Evolutionary conservation across 2,113 vertebrate genomes (phyloP).

Genomic region (Psittacula cyanocephala): DNA sequence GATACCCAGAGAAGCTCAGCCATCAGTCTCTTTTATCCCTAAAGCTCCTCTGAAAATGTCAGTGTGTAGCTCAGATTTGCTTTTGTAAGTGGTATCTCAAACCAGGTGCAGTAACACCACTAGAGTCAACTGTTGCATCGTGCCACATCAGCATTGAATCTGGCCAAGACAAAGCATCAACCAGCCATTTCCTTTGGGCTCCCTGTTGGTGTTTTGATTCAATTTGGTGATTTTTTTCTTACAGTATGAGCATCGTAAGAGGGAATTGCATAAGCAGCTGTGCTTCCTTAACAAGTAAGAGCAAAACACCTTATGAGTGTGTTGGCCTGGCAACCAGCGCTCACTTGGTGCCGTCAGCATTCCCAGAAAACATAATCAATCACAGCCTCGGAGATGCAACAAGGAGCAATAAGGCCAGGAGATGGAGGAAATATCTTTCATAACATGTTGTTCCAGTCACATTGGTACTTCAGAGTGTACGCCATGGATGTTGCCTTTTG

Average conservation of each 20-base stretch:
- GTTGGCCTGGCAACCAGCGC: conserved; percentile 44
- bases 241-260: neutral
- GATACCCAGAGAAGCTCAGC: neutral
- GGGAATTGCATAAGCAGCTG: neutral
- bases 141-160: neutral
- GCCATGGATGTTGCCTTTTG: neutral
- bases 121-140: rapidly evolving
- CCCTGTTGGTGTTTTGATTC: neutral
- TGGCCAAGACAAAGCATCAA: neutral
- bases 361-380: neutral
- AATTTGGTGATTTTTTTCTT: neutral
- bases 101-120: neutral
- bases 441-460: neutral
- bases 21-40: neutral
- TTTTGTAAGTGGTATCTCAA: neutral
- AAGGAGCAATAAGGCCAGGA: neutral
- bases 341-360: neutral
- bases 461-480: rapidly evolving
- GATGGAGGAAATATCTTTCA: neutral
- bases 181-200: neutral
- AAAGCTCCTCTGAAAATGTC: neutral
- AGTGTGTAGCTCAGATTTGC: neutral
- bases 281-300: neutral
- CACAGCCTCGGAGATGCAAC: neutral
- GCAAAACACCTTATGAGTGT: neutral